Base-by-base conservation (phyloP, 2,888 invertebrate species). In the Orthosia cruda region DNA sequence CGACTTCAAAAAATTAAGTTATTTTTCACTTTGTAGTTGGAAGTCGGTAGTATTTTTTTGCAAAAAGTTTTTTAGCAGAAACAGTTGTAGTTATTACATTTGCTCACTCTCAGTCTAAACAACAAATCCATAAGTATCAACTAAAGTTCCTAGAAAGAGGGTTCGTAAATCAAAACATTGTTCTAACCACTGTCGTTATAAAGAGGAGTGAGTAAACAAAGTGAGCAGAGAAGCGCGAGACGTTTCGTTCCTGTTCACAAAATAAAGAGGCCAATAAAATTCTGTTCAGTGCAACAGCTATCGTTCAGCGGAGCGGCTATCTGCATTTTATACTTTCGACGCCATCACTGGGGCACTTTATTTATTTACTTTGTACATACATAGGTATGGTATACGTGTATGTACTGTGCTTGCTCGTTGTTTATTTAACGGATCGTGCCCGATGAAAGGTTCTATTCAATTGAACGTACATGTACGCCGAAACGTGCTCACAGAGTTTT, bases 261-360 rank as follows among this genome's bases (percentile, higher is more conserved):
- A 87, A 91, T 90, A 91, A 92, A 92, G 91, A 90, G 90, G 88
- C 88, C 91, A 93, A 93, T 95, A 95, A 94, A 95, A 93, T 91
- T 91, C 89, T 91, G 91, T 91, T 92, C 91, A 91, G 88, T 90
- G 90, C 91, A 91, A 92, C 92, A 91, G 88, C 92, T 89, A 94
- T 92, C 92, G 92, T 91, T 94, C 94, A 93, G 90, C 89, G 91
- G 87, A 91, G 91, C 92, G 90, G 91, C 91, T 91, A 94, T 95
- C 93, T 95, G 92, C 94, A 95, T 95, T 95, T 95, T 95, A 95
- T 94, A 93, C 93, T 92, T 91, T 92, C 91, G 88, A 87, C 88
- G 90, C 91, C 87, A 91, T 93, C 91, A 92, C 85, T 77, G 82
- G 76, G 85, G 87, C 88, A 90, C 89, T 93, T 92, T 93, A 90